Conservation (phyloP, 2,888 invertebrate genomes). For the Habrosyne pyritoides region DNA sequence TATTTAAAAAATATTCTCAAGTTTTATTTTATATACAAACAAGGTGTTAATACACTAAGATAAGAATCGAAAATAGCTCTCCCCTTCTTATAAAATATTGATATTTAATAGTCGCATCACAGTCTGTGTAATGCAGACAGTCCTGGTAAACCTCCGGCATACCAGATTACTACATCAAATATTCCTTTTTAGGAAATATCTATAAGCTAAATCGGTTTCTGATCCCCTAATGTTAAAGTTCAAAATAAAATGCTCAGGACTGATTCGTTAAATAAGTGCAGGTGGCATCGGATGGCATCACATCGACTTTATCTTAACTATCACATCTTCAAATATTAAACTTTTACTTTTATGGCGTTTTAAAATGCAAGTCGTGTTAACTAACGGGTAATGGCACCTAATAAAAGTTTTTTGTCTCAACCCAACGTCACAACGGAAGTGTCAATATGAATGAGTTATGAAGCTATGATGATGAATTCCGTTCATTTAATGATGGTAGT, state of each 20-base stretch:
- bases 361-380: conserved; percentile 73
- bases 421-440: conserved; percentile 12
- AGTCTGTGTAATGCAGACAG: conserved; percentile 75
- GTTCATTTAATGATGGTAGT: not conserved
- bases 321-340: conserved; percentile 76
- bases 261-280: conserved; percentile 57
- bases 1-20: conserved; percentile 46
- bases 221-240: conserved; percentile 18
- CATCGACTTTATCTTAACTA: conserved; percentile 72
- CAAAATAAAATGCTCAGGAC: conserved; percentile 18
- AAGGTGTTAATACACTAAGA: conserved; percentile 77
- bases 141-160: conserved; percentile 64
- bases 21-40: conserved; percentile 67
- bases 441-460: conserved; percentile 10
- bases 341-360: conserved; percentile 78
- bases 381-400: conserved; percentile 62
- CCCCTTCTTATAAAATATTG: conserved; percentile 77
- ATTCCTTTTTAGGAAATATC: conserved; percentile 55
- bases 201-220: conserved; percentile 32
- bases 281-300: conserved; percentile 69
- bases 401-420: conserved; percentile 41
- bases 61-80: conserved; percentile 69
- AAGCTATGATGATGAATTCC: conserved; percentile 5
- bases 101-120: conserved; percentile 77
- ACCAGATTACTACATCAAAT: conserved; percentile 75